These are phyloP conservation scores for Schrankia costaestrigalis DNA, from an alignment of 2,888 invertebrate genomes.

Conservation along the genomic window DNA sequence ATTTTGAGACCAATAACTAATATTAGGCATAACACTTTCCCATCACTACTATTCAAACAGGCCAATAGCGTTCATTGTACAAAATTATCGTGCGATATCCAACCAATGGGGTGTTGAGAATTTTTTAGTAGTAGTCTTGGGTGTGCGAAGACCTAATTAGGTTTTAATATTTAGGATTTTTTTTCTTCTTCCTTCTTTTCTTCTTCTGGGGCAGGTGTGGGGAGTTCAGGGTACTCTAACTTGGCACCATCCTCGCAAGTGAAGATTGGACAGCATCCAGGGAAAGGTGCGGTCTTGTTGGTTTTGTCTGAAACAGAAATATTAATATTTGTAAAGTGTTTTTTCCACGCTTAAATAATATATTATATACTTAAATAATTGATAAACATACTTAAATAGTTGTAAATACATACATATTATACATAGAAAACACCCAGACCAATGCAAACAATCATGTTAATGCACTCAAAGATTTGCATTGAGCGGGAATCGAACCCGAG, in stretches of 20 bases:
- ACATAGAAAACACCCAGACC: too few species aligned
- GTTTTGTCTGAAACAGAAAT: slow-evolving; percentile 84
- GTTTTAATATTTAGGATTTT: slow-evolving; percentile 54
- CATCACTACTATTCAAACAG: slow-evolving; percentile 18
- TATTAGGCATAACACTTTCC: slow-evolving; percentile 24
- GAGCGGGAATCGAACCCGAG: too few species aligned
- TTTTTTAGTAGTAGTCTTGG: slow-evolving; percentile 9
- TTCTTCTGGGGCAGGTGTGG: slow-evolving; percentile 63
- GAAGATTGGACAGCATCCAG: slow-evolving; percentile 91
- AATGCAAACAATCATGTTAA: too few species aligned
- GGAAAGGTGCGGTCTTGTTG: slow-evolving; percentile 94
- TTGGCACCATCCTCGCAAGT: slow-evolving; percentile 92
- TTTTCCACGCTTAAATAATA: not conserved
- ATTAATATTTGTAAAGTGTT: not conserved
- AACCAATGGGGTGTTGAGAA: slow-evolving; percentile 11
- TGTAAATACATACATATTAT: too few species aligned
- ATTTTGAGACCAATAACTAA: slow-evolving; percentile 47
- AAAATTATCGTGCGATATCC: slow-evolving; percentile 8
- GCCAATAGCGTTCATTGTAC: slow-evolving; percentile 18
- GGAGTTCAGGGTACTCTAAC: slow-evolving; percentile 92
- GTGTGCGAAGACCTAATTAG: slow-evolving; percentile 28
- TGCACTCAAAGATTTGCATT: too few species aligned
- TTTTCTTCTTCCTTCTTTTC: slow-evolving; percentile 61
- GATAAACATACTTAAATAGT: too few species aligned
- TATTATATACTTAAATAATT: not conserved